Conservation (phyloP, 1,140 invertebrate species). For the Sitobion miscanthi region DNA sequence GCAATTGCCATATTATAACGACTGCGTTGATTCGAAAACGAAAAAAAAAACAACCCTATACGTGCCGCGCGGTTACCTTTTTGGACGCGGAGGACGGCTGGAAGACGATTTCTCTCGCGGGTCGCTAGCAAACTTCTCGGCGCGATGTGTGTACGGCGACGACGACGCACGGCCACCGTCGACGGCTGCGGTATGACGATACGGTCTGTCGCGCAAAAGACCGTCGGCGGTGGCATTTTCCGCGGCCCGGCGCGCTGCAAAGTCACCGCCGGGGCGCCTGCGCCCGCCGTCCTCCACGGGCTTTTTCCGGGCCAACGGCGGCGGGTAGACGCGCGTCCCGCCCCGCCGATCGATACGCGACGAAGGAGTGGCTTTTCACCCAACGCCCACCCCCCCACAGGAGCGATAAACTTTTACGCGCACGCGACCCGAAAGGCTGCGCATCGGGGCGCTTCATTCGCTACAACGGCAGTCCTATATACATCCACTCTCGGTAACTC, state of each 20-base stretch:
- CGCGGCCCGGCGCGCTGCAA: not conserved
- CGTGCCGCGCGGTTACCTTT: not conserved
- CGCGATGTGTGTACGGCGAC: not conserved
- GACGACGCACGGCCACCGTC: not conserved
- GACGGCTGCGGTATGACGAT: not conserved
- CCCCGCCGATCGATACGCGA: conserved; percentile 6
- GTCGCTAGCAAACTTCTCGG: not conserved
- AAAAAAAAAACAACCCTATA: not conserved
- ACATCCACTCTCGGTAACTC: not conserved
- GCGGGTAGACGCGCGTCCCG: not conserved
- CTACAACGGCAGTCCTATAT: no score
- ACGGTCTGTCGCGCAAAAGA: not conserved
- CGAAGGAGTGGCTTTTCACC: conserved; percentile 19
- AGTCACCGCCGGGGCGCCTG: not conserved
- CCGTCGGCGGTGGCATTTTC: not conserved
- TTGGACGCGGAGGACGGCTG: not conserved
- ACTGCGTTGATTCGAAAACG: not conserved
- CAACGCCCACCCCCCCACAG: not conserved
- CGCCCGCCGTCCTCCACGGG: not conserved
- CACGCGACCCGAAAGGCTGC: not conserved
- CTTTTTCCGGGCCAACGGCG: not conserved
- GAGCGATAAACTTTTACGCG: not conserved
- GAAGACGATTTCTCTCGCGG: not conserved
- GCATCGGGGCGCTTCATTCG: not conserved
- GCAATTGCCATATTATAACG: not conserved